A percentile compares a stretch with the other conserved stretches of the same genome.
Evolutionary conservation across 2,797 vertebrate genomes (phyloP).

Genomic region (Glyptemys insculpta): DNA sequence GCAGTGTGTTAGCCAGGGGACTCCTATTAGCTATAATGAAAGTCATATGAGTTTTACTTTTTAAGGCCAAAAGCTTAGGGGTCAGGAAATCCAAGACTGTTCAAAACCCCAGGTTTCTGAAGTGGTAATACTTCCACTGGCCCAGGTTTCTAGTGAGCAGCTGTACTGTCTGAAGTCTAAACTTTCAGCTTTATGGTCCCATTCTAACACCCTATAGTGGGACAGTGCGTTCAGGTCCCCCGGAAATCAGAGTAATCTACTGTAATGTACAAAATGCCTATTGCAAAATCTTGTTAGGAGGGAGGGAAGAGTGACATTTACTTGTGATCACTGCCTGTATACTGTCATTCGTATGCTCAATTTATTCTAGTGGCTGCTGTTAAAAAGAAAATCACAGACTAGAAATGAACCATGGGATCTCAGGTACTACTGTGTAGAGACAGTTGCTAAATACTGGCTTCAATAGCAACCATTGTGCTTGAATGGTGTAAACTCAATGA

Average conservation of each 20-base stretch:
- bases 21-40: background rate
- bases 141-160: background rate
- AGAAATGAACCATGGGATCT: background rate
- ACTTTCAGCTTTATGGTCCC: background rate
- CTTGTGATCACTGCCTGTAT: background rate
- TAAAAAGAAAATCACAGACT: background rate
- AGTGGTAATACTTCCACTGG: background rate
- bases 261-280: background rate
- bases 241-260: background rate
- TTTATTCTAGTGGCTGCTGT: background rate
- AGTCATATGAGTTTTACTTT: background rate
- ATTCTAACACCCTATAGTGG: background rate
- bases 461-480: background rate
- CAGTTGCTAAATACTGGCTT: rapidly evolving
- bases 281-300: background rate
- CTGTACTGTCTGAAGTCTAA: background rate
- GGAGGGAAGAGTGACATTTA: background rate
- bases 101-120: background rate
- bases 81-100: background rate
- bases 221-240: background rate
- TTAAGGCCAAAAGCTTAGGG: background rate
- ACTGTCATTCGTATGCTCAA: background rate
- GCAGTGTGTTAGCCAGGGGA: slow-evolving; percentile 5
- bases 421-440: background rate
- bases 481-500: background rate